Evolutionary conservation across 2,113 vertebrate species (phyloP).

Genomic region (Gymnobelideus leadbeateri): DNA sequence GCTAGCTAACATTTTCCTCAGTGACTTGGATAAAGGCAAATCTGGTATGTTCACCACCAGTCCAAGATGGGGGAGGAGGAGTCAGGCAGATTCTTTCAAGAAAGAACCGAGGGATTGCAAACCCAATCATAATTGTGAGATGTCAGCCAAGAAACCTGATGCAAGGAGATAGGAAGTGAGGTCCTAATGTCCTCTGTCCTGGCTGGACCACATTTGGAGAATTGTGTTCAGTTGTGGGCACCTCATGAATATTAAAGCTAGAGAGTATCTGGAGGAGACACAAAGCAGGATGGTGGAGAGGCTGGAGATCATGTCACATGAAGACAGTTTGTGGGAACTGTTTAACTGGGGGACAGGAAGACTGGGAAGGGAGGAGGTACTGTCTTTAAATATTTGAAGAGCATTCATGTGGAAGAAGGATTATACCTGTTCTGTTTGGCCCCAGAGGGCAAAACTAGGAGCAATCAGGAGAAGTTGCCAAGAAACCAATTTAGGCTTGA

Average conservation of each 20-base stretch:
- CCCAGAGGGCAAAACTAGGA: background rate
- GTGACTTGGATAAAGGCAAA: background rate
- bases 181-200: background rate
- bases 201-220: background rate
- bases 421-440: background rate
- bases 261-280: background rate
- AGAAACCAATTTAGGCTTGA: background rate
- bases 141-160: background rate
- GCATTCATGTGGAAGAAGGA: background rate
- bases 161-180: background rate
- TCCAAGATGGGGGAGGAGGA: background rate
- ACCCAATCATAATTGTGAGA: background rate
- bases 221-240: background rate
- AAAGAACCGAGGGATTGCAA: background rate
- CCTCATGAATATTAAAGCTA: background rate
- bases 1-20: background rate
- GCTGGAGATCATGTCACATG: background rate
- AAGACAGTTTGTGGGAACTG: background rate
- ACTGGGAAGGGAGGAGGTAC: background rate
- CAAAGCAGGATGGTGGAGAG: background rate
- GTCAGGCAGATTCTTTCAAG: background rate
- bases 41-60: background rate
- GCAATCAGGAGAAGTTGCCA: background rate
- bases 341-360: background rate
- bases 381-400: background rate